Conservation (phyloP, 2,113 vertebrate species). For the Okapia johnstoni region DNA sequence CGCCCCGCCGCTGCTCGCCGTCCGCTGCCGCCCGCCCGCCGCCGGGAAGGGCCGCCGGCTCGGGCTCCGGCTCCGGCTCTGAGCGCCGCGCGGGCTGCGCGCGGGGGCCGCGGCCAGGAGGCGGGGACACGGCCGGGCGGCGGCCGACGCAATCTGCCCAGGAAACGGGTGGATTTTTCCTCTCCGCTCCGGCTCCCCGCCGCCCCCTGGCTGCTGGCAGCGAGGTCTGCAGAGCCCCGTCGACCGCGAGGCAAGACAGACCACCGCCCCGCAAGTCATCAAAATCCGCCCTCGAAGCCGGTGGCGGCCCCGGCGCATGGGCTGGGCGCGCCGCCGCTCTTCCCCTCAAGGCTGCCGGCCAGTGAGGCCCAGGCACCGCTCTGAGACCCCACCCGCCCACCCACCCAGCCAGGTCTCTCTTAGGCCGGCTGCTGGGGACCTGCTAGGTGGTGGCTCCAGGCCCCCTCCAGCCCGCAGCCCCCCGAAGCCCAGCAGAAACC, state of each 20-base stretch:
- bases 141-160: constrained; percentile 84
- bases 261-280: background rate
- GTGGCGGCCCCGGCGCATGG: background rate
- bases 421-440: background rate
- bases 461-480: background rate
- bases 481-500: background rate
- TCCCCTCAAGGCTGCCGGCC: background rate
- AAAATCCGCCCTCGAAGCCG: background rate
- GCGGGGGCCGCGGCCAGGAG: constrained; percentile 62
- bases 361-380: background rate
- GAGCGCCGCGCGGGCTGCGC: constrained; percentile 45
- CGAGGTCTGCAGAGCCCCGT: background rate
- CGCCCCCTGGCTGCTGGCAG: constrained; percentile 64
- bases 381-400: background rate
- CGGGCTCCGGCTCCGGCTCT: background rate
- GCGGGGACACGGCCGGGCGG: constrained; percentile 78
- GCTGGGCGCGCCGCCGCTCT: fast-evolving
- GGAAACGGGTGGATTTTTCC: constrained; percentile 72
- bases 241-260: background rate
- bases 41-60: constrained; percentile 15
- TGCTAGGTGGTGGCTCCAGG: background rate
- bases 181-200: constrained; percentile 43
- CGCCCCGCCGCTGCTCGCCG: constrained; percentile 8
- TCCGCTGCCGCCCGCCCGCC: constrained; percentile 10
- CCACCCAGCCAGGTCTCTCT: too few species aligned